Evolutionary conservation across 2,797 vertebrate species (phyloP), one percentile per base, ranked within the genome.

Genomic region (Rhodeus uyekii): DNA sequence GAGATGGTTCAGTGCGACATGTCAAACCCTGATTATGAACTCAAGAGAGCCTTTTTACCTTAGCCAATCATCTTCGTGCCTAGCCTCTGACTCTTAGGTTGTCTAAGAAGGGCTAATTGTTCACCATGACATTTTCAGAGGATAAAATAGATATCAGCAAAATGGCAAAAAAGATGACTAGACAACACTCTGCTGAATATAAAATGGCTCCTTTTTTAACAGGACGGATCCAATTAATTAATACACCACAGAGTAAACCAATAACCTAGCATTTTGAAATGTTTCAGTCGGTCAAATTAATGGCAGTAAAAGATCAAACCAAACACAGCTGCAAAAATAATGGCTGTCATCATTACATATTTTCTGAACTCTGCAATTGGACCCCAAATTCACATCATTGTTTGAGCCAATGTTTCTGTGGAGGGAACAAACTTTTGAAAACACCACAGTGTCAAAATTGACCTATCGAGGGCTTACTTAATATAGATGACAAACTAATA

Each of bases 1-100:
- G 88, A 93, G 93, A 83, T 91, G 94, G 92, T 91, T 94, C 91
- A 87, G 95, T 95, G 93, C 90, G 85, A 92, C 91, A 94, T 94
- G 94, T 95, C 94, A 94, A 90, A 93, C 90, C 77, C 91, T 92
- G 92, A 95, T 96, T 90, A 95, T 93, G 89, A 92, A 92, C 89
- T 90, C 90, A 91, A 92, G 90, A 87, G 87, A 91, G 91, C 84
- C 48, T 85, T 92, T 93, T 89, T 83, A 87, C 76, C 75, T 77
- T 48, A 55, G 77, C 42, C 72, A 83, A 80, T 83, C 44, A 53
- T 80, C 48, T 74, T 63, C 22, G 27, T 39, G 18, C 42, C 60
- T 65, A 9, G 22, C 6, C 22, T 22, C 32, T 5, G 1, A 36
- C 38, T 69, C 58, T 76, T 18, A 71, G 46, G 50, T 69, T 63